phyloP scores from a whole-genome alignment of 2,113 vertebrate genomes.

The Cynopterus brachyotis region DNA sequence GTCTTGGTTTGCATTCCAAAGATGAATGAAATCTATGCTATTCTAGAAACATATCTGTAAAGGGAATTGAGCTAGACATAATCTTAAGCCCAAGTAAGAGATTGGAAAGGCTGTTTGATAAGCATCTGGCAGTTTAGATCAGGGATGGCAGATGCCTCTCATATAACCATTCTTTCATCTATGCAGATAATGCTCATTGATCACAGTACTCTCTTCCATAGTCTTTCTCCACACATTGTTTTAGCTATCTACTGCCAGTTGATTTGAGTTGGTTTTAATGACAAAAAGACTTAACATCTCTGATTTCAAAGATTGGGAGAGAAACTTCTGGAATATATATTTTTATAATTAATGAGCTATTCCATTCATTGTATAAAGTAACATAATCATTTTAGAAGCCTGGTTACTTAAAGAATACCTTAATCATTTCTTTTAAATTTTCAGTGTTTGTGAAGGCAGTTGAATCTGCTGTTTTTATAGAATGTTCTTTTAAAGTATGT shows the following conservation, averaged over 20 bases:
- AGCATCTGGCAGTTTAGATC: neutral
- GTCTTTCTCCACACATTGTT: neutral
- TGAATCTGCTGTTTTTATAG: neutral
- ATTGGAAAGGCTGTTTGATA: neutral
- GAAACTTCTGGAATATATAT: neutral
- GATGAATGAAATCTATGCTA: neutral
- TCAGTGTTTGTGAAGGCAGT: neutral
- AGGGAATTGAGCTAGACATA: neutral
- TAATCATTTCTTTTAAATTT: slow-evolving; percentile 16
- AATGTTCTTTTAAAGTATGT: neutral
- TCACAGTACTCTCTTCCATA: neutral
- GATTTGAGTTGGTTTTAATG: neutral
- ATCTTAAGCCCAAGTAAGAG: neutral
- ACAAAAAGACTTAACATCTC: neutral
- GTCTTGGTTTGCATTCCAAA: neutral
- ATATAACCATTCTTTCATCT: neutral
- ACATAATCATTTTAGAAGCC: slow-evolving; percentile 2
- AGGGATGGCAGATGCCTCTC: neutral
- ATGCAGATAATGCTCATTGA: neutral
- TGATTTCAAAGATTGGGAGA: neutral
- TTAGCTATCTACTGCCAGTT: neutral
- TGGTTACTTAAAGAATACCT: neutral
- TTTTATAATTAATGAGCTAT: neutral
- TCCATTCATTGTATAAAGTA: neutral
- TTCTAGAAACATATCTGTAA: neutral